These are phyloP conservation scores for Acronicta aceris DNA, from an alignment of 2,888 invertebrate genomes.

Conservation along the genomic window DNA sequence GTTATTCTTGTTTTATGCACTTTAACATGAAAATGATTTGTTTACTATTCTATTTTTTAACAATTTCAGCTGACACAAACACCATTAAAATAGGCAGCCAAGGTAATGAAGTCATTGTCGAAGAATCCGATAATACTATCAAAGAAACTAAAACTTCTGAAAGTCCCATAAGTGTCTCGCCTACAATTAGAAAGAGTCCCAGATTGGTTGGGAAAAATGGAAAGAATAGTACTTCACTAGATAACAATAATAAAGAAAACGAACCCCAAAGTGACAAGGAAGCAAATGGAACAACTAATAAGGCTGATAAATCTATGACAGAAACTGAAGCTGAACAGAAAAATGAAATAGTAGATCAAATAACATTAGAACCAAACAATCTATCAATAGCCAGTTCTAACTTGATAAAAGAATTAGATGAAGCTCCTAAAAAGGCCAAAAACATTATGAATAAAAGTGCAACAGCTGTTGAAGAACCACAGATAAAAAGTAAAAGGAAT, in stretches of 20 bases:
- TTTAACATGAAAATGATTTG: not conserved
- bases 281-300: constrained; percentile 2
- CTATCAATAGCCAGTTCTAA: constrained; percentile 62
- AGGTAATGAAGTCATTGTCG: constrained; percentile 65
- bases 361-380: constrained; percentile 37
- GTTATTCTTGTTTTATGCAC: not conserved
- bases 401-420: constrained; percentile 64
- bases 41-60: constrained; percentile 13
- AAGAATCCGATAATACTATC: constrained; percentile 63
- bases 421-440: constrained; percentile 52
- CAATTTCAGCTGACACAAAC: constrained; percentile 61
- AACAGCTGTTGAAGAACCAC: constrained; percentile 60
- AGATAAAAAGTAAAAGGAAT: constrained; percentile 65
- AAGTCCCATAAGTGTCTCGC: constrained; percentile 38
- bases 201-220: constrained; percentile 60
- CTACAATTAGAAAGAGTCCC: constrained; percentile 61
- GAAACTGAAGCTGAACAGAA: constrained; percentile 7
- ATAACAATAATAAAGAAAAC: constrained; percentile 45
- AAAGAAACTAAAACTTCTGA: constrained; percentile 60
- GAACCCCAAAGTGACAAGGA: constrained; percentile 27
- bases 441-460: constrained; percentile 70
- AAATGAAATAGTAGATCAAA: constrained; percentile 20
- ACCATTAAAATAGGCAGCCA: constrained; percentile 51
- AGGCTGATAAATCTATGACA: constrained; percentile 14
- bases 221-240: constrained; percentile 47